These are phyloP conservation scores for Chrysaora quinquecirrha DNA, from an alignment of 30 jellyfish, hydroid and myxozoan species.

Conservation along the genomic window DNA sequence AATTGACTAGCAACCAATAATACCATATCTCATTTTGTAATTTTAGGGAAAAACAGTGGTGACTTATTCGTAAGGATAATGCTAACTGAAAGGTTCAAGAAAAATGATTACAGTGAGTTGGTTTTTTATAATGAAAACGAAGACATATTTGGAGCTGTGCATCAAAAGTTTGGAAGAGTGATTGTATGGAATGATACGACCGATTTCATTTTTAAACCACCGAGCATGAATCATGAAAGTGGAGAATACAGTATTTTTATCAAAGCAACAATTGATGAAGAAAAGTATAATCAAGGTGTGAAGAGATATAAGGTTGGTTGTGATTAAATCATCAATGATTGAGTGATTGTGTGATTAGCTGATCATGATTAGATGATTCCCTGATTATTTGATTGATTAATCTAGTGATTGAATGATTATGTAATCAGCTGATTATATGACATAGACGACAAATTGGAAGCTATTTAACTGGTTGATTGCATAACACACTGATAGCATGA, in stretches of 20 bases:
- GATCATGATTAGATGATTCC: too few species aligned
- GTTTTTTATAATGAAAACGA: constrained; percentile 57
- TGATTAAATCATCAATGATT: too few species aligned
- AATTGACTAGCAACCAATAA: too few species aligned
- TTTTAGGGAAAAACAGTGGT: constrained; percentile 47
- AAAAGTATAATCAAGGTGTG: constrained; percentile 37
- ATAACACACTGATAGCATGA: too few species aligned
- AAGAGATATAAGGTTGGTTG: constrained; percentile 50
- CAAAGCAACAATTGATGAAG: constrained; percentile 47
- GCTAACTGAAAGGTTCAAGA: constrained; percentile 42
- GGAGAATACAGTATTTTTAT: constrained; percentile 67
- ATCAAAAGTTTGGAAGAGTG: constrained; percentile 51
- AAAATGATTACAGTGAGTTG: constrained; percentile 78
- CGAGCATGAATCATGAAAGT: constrained; percentile 54
- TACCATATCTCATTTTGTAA: too few species aligned
- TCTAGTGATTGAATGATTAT: too few species aligned
- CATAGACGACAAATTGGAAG: too few species aligned
- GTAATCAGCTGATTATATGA: too few species aligned
- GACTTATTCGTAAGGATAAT: constrained; percentile 61
- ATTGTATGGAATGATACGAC: constrained; percentile 72
- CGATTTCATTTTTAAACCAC: constrained; percentile 70
- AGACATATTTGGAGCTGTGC: constrained; percentile 51
- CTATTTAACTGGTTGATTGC: too few species aligned
- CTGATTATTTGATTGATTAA: too few species aligned
- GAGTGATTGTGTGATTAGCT: too few species aligned